Evolutionary conservation across 2,888 invertebrate genomes (phyloP).

Genomic region (Unio pictorum): DNA sequence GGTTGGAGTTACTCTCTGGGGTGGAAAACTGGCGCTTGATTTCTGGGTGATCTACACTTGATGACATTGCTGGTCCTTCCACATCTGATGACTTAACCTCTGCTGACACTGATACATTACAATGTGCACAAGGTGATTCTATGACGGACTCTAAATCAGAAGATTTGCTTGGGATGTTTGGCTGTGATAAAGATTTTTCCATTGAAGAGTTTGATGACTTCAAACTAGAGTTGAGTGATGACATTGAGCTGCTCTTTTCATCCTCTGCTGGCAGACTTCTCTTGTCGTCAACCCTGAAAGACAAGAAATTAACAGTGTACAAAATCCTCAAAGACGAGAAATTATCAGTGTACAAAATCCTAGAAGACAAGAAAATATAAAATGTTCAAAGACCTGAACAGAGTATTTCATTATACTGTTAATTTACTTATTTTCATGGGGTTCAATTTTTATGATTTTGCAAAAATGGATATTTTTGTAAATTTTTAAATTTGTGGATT

Average conservation of each 20-base stretch:
- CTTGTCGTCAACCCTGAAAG: constrained; percentile 51
- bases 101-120: constrained; percentile 5
- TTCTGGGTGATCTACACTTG: constrained; percentile 18
- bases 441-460: too few relatives aligned
- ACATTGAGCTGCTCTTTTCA: constrained; percentile 59
- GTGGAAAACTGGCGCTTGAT: constrained; percentile 28
- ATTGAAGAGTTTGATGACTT: constrained; percentile 23
- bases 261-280: constrained; percentile 49
- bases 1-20: constrained; percentile 26
- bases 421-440: too few relatives aligned
- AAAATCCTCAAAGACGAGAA: constrained; percentile 29
- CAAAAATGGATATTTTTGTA: too few relatives aligned
- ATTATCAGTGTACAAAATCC: not conserved
- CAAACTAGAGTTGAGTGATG: constrained; percentile 49
- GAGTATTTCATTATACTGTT: too few relatives aligned
- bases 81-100: constrained; percentile 26
- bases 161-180: constrained; percentile 36
- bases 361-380: too few relatives aligned
- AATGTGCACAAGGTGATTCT: constrained; percentile 50
- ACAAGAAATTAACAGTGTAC: not conserved
- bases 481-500: too few relatives aligned
- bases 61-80: constrained; percentile 7
- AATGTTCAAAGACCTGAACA: too few relatives aligned
- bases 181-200: constrained; percentile 55
- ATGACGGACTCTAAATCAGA: constrained; percentile 22